A percentile compares a stretch with the other conserved stretches of the same genome.
Conservation (phyloP, 2,888 invertebrate species). For the Xestoiulus laeticollis region DNA sequence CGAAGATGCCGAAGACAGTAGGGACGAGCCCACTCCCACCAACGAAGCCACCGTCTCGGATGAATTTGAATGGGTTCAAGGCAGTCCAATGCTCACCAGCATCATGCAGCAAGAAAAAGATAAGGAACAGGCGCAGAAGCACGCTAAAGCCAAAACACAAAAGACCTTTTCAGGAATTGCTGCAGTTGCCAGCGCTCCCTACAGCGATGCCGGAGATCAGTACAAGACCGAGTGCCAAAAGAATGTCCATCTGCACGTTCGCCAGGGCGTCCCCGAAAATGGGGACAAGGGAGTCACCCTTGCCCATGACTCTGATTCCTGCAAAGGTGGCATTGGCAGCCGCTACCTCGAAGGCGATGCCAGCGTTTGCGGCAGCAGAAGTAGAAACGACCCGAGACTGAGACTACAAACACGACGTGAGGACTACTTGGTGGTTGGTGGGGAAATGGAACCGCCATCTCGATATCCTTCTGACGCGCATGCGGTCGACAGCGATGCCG, state of each 20-base stretch:
- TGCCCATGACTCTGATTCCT: background rate
- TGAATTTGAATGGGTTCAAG: constrained; percentile 54
- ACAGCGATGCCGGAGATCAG: background rate
- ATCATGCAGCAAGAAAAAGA: constrained; percentile 45
- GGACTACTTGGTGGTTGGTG: constrained; percentile 51
- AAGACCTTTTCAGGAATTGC: background rate
- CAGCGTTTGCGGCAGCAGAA: background rate
- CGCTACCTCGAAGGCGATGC: constrained; percentile 22
- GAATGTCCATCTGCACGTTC: constrained; percentile 38
- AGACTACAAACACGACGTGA: constrained; percentile 44
- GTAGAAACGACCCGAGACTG: background rate
- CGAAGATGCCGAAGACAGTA: constrained; percentile 50
- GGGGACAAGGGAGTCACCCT: background rate
- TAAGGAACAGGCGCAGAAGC: constrained; percentile 27
- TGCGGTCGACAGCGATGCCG: background rate
- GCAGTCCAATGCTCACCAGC: constrained; percentile 48
- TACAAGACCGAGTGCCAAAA: background rate
- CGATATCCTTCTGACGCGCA: constrained; percentile 3
- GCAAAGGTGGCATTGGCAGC: background rate
- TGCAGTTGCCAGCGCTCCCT: background rate
- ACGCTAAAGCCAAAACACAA: background rate
- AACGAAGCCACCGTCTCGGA: constrained; percentile 53
- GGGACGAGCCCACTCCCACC: constrained; percentile 52
- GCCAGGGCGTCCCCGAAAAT: background rate
- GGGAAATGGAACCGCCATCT: constrained; percentile 42